Percentiles rank a stretch among this genome's conserved stretches.
Conservation (phyloP, 2,797 vertebrate species). For the Epinephelus awoara region DNA sequence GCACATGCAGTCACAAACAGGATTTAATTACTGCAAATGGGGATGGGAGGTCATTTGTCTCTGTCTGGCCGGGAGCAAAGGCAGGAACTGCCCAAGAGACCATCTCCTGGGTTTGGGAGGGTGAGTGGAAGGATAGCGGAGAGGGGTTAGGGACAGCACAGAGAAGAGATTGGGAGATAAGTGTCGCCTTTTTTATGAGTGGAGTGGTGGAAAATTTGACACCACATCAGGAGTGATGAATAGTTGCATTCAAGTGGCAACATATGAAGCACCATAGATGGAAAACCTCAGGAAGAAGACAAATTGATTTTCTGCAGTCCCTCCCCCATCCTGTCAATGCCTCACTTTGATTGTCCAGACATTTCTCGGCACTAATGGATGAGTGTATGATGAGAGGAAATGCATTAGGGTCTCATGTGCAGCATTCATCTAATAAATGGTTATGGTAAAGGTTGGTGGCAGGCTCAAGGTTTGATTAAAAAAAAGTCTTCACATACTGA, state of each 20-base stretch:
- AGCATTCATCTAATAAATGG: conserved; percentile 37
- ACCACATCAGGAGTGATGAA: conserved; percentile 27
- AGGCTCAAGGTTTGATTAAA: background rate
- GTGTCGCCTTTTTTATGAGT: background rate
- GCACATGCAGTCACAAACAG: conserved; percentile 28
- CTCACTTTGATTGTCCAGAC: conserved; percentile 56
- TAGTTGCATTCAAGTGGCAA: conserved; percentile 20
- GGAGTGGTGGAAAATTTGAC: background rate
- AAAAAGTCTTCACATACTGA: no score
- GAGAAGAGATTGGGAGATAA: background rate
- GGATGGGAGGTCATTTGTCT: conserved; percentile 54
- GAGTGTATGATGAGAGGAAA: conserved; percentile 27
- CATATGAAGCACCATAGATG: conserved; percentile 24
- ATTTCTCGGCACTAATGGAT: conserved; percentile 29
- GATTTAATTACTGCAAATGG: conserved; percentile 62
- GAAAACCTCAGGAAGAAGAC: conserved; percentile 34
- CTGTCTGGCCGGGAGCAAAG: conserved; percentile 49
- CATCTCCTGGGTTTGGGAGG: conserved; percentile 10
- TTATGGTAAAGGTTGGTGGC: conserved; percentile 3
- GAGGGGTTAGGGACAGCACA: background rate
- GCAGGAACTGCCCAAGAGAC: conserved; percentile 53
- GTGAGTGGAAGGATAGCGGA: background rate
- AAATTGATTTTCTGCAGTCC: conserved; percentile 31
- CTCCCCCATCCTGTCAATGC: conserved; percentile 47
- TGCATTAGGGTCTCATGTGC: conserved; percentile 16